Conservation (phyloP, 2,113 vertebrate genomes). For the Electrona antarctica region DNA sequence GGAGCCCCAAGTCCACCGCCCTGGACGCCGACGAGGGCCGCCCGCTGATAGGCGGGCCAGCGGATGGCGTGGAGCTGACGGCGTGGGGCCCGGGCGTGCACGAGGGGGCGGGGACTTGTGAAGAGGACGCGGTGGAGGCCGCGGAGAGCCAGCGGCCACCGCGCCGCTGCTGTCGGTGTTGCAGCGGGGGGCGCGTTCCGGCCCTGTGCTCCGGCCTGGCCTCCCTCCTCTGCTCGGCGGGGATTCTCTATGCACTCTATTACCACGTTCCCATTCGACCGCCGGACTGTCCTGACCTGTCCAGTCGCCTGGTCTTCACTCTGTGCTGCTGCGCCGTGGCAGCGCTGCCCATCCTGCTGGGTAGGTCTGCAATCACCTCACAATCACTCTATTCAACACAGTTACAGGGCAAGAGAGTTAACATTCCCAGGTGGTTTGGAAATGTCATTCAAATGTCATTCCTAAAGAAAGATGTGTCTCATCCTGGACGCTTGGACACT, state of each 20-base stretch:
- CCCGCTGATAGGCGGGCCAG: conserved; percentile 60
- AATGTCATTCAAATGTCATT: too few relatives aligned
- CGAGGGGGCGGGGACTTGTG: conserved; percentile 30
- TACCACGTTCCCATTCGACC: conserved; percentile 71
- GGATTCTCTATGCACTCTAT: conserved; percentile 76
- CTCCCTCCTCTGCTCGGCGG: conserved; percentile 70
- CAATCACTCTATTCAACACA: too few relatives aligned
- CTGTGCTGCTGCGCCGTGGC: conserved; percentile 76
- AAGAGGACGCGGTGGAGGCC: conserved; percentile 23
- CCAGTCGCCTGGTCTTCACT: conserved; percentile 72
- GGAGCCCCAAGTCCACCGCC: conserved; percentile 57
- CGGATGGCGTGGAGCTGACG: conserved; percentile 74
- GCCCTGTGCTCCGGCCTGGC: conserved; percentile 71
- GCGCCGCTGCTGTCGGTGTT: conserved; percentile 62
- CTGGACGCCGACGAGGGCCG: conserved; percentile 55
- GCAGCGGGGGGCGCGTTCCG: conserved; percentile 60
- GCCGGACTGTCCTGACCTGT: conserved; percentile 67
- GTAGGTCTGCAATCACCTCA: conserved; percentile 61
- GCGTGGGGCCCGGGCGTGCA: conserved; percentile 57
- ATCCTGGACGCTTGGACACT: too few relatives aligned
- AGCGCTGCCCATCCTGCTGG: conserved; percentile 73
- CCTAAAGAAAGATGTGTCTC: too few relatives aligned
- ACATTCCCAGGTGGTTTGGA: too few relatives aligned
- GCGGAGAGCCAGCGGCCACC: conserved; percentile 7
- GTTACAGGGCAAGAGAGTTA: too few relatives aligned